phyloP scores from a whole-genome alignment of 2,113 vertebrate species.

The Taurulus bubalis region DNA sequence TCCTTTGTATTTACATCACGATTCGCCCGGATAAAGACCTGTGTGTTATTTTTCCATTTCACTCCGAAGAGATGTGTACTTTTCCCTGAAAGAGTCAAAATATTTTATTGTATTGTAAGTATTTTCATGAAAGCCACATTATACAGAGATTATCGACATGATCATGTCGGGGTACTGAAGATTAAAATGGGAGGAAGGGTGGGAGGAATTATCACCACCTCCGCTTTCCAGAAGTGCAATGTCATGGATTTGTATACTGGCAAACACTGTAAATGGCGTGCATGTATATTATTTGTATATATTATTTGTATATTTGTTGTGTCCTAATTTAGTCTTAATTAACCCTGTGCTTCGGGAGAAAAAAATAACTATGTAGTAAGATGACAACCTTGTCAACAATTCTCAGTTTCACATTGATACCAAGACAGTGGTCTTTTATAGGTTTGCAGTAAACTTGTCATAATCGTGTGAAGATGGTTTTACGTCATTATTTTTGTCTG shows the following conservation, averaged over 20 bases:
- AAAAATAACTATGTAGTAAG: background rate
- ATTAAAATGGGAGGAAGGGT: background rate
- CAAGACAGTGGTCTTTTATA: background rate
- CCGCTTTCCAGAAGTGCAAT: background rate
- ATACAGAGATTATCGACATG: conserved; percentile 35
- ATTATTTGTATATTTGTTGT: conserved; percentile 50
- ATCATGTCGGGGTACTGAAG: conserved; percentile 7
- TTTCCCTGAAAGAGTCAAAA: conserved; percentile 47
- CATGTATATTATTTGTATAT: conserved; percentile 50
- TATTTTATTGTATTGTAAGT: conserved; percentile 62
- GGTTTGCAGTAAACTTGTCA: background rate
- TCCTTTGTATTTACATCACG: conserved; percentile 33
- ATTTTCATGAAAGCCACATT: conserved; percentile 59
- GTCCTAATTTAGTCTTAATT: conserved; percentile 32
- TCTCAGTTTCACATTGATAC: background rate
- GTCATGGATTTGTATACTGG: background rate
- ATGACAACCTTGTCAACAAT: conserved; percentile 3
- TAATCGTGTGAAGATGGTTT: background rate
- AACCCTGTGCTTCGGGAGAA: conserved; percentile 10
- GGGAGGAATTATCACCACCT: background rate
- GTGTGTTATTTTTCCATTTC: conserved; percentile 51
- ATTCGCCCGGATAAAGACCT: conserved; percentile 22
- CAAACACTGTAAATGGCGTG: conserved; percentile 39
- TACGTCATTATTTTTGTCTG: background rate
- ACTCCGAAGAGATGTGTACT: conserved; percentile 44